Evolutionary conservation across 2,113 vertebrate genomes (phyloP), one percentile per base, ranked within the genome.

Genomic region (Bufo gargarizans): DNA sequence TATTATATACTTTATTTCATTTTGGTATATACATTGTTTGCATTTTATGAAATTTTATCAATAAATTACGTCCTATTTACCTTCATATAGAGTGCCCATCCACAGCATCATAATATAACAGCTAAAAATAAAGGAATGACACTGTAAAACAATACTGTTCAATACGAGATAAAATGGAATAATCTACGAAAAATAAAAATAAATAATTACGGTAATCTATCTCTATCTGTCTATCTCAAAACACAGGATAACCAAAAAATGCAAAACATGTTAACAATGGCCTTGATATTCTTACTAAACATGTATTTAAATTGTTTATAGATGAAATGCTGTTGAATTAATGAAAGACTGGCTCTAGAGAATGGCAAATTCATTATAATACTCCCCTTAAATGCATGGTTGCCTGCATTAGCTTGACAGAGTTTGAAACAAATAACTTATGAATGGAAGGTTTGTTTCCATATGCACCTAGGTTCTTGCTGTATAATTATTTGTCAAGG

Each of bases 231-330:
- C 9, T 78, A 78, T 20, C 9, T 53, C 13, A 43, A 76, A 9
- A 76, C 20, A 76, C 72, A 76, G 17, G 72, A 76, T 50, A 12
- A 59, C 55, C 58, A 59, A 61, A 22, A 81, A 59, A 4, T 58
- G 53, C 55, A 61, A 61, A 56, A 59, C 33, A 45, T 45, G 17
- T 81, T 59, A 61, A 59, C 19, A 1, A 61, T 61, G 14, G 19
- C 58, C 43, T 58, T 81, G 55, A 22, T 45, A 45, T 61, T 81
- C 1, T 45, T 61, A 59, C 56, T 81, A 59, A 80, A 80, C n/a
- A 81, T 43, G 33, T 80, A 59, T 80, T 43, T 81, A 81, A 59
- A 81, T 61, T 61, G 14, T 81, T 81, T 56, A 79, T 81, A 81
- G n/a, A 61, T 81, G 33, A 59, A 59, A 81, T 81, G 65, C n/a